Evolutionary conservation across 1,140 invertebrate species (phyloP).

Genomic region (Bombus breviceps): DNA sequence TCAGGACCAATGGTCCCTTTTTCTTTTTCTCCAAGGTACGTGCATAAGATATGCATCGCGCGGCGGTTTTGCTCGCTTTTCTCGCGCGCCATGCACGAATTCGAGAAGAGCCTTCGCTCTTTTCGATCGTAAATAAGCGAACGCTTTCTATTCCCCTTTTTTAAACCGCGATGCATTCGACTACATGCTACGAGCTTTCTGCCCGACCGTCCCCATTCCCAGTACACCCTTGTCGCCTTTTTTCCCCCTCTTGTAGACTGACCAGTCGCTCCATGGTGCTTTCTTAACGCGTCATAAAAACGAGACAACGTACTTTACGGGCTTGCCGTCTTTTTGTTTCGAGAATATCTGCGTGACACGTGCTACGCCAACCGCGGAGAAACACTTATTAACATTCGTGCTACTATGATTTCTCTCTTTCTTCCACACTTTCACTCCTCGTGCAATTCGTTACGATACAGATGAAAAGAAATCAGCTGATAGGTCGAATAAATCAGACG

Average conservation of each 20-base stretch:
- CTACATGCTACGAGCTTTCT: background rate
- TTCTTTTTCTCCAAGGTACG: constrained; percentile 18
- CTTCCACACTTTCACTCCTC: background rate
- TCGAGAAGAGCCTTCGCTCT: constrained; percentile 32
- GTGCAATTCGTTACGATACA: background rate
- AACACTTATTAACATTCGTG: constrained; percentile 8
- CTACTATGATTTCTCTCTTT: background rate
- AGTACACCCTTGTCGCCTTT: background rate
- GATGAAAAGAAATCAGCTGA: background rate
- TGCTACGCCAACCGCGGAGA: background rate
- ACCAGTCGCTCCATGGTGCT: background rate
- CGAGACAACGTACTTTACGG: constrained; percentile 25
- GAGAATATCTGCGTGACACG: background rate
- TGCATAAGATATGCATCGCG: constrained; percentile 49
- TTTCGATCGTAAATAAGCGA: constrained; percentile 52
- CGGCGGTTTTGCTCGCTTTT: constrained; percentile 49
- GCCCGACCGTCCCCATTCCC: background rate
- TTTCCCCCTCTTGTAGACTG: background rate
- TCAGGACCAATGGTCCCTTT: constrained; percentile 14
- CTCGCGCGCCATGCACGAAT: constrained; percentile 41
- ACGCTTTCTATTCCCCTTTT: constrained; percentile 3
- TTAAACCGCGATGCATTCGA: constrained; percentile 5
- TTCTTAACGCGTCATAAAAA: constrained; percentile 24
- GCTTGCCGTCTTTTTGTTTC: background rate
- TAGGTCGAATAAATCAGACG: background rate